These are phyloP conservation scores for Melinopterus prodromus DNA, from an alignment of 2,888 invertebrate species.

Conservation along the genomic window DNA sequence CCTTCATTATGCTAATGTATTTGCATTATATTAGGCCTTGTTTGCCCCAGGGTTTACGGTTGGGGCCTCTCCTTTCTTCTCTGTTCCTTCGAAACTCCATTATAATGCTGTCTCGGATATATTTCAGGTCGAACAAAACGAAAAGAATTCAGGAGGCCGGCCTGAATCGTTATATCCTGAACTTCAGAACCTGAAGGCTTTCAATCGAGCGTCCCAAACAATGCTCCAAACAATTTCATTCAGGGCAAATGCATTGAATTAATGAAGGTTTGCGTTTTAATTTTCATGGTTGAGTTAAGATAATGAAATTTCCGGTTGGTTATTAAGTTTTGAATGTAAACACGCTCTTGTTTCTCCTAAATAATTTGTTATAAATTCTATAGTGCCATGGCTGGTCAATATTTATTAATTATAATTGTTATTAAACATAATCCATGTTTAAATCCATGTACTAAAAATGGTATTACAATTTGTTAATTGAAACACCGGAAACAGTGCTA, in stretches of 20 bases:
- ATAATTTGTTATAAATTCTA: no score
- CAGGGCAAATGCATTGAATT: not conserved
- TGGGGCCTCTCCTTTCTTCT: not conserved
- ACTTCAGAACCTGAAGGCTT: not conserved
- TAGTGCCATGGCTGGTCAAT: no score
- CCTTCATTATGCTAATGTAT: not conserved
- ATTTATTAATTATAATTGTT: no score
- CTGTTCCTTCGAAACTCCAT: not conserved
- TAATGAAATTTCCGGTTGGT: not conserved
- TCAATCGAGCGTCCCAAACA: not conserved
- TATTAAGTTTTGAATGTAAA: not conserved
- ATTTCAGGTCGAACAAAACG: not conserved
- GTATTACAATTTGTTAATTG: no score
- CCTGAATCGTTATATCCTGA: not conserved
- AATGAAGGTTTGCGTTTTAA: not conserved
- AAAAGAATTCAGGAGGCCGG: not conserved
- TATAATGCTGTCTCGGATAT: not conserved
- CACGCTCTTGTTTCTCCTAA: not conserved
- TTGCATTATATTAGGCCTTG: not conserved
- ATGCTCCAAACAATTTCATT: not conserved
- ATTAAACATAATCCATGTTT: no score
- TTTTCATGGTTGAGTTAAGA: not conserved
- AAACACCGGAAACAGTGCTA: no score
- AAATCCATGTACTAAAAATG: no score
- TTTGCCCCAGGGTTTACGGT: not conserved